phyloP scores from a whole-genome alignment of 2,888 invertebrate genomes.

The Hydraecia micacea region DNA sequence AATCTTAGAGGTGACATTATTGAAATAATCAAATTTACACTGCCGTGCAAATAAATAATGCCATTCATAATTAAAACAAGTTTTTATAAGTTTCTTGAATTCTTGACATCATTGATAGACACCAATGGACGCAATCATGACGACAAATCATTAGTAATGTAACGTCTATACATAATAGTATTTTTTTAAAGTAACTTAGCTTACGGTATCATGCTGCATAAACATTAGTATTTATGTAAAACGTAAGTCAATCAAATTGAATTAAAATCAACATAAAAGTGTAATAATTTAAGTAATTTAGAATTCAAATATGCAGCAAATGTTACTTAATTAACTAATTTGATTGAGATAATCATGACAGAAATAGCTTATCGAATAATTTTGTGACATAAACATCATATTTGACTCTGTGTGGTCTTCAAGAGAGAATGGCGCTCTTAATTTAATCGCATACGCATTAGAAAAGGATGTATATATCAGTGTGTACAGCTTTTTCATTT shows the following conservation, averaged over 20 bases:
- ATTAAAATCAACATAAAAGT: conserved; percentile 48
- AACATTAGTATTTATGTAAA: conserved; percentile 36
- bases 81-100: conserved; percentile 8
- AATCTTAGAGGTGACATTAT: not conserved
- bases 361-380: conserved; percentile 33
- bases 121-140: not conserved
- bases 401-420: conserved; percentile 51
- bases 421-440: conserved; percentile 25
- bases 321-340: conserved; percentile 53
- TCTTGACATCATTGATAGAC: conserved; percentile 17
- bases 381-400: conserved; percentile 39
- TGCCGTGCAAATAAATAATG: conserved; percentile 30
- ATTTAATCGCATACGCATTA: conserved; percentile 28
- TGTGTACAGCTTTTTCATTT: conserved; percentile 28
- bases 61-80: not conserved
- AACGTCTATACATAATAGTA: not conserved
- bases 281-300: conserved; percentile 48
- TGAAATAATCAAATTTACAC: conserved; percentile 19
- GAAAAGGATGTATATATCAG: conserved; percentile 25
- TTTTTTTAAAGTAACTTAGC: not conserved
- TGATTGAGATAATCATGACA: conserved; percentile 55
- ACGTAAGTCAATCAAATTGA: conserved; percentile 52
- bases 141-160: conserved; percentile 26
- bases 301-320: conserved; percentile 47
- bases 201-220: conserved; percentile 3